phyloP scores from a whole-genome alignment of 2,797 vertebrate species.

The Hoplostethus atlanticus region DNA sequence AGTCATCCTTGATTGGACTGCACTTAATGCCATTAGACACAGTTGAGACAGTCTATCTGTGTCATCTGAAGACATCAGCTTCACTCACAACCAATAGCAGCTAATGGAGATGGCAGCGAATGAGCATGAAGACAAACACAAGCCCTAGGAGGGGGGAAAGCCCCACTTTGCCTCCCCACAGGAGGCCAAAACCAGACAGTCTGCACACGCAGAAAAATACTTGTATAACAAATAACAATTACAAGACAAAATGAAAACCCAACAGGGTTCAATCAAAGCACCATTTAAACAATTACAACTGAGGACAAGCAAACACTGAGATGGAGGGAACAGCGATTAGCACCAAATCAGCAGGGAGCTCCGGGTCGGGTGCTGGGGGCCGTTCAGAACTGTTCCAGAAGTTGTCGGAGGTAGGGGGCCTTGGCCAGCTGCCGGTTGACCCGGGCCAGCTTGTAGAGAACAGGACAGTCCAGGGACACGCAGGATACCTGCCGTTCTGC shows the following conservation, averaged over 20 bases:
- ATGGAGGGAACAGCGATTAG: slow-evolving; percentile 51
- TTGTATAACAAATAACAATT: slow-evolving; percentile 84
- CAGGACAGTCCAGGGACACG: slow-evolving; percentile 93
- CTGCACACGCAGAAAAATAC: slow-evolving; percentile 52
- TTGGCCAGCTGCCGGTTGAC: slow-evolving; percentile 92
- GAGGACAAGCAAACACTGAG: slow-evolving; percentile 60
- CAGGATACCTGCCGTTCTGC: slow-evolving; percentile 91
- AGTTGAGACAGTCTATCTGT: slow-evolving; percentile 12
- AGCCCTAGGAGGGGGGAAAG: background rate
- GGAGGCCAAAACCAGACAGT: slow-evolving; percentile 26
- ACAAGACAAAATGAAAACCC: slow-evolving; percentile 84
- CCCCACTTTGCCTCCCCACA: background rate
- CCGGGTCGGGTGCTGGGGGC: slow-evolving; percentile 1
- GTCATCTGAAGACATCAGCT: slow-evolving; percentile 27
- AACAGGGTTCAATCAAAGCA: slow-evolving; percentile 68
- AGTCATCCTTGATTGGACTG: slow-evolving; percentile 25
- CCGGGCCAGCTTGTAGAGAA: slow-evolving; percentile 93
- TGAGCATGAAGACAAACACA: slow-evolving; percentile 48
- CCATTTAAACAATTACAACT: slow-evolving; percentile 60
- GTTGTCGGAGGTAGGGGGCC: slow-evolving; percentile 95
- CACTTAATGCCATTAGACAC: slow-evolving; percentile 17
- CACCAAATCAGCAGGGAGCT: slow-evolving; percentile 64
- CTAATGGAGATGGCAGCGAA: slow-evolving; percentile 58
- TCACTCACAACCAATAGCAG: slow-evolving; percentile 62
- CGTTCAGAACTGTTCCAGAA: slow-evolving; percentile 95